Evolutionary conservation across 2,888 invertebrate species (phyloP).

Genomic region (Eristalis tenax): DNA sequence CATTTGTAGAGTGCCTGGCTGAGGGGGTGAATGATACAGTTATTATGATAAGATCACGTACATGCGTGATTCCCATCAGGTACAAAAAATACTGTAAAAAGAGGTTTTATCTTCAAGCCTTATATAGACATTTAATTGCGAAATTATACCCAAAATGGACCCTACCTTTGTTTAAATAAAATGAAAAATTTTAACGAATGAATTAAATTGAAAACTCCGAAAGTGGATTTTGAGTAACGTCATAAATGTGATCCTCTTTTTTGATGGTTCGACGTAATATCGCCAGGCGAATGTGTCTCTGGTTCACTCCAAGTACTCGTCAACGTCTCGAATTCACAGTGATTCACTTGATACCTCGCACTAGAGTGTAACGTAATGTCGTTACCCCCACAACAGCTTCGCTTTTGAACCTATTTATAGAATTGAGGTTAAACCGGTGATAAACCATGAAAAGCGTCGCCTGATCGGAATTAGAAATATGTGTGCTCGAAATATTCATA

Average conservation of each 20-base stretch:
- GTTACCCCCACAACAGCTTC: background rate
- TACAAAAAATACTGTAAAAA: background rate
- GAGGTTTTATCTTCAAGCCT: background rate
- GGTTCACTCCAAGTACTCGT: background rate
- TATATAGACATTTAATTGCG: background rate
- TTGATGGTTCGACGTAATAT: background rate
- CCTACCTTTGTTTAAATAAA: background rate
- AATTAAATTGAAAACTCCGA: background rate
- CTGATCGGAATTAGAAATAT: conserved; percentile 35
- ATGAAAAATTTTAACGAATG: background rate
- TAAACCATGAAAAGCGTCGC: conserved; percentile 44
- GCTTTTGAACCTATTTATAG: conserved; percentile 42
- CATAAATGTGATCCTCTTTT: too few relatives aligned
- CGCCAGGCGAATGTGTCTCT: background rate
- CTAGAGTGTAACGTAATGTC: conserved; percentile 9
- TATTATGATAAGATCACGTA: background rate
- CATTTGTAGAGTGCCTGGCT: background rate
- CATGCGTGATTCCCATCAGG: background rate
- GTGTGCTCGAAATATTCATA: background rate
- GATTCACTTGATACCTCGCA: background rate
- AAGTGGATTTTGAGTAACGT: background rate
- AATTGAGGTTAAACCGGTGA: conserved; percentile 58
- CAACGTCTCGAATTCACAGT: background rate
- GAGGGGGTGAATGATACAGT: background rate
- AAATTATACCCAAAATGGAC: background rate